A percentile compares a stretch with the other conserved stretches of the same genome.
Conservation (phyloP, 2,797 vertebrate genomes). For the Poecile montanus region DNA sequence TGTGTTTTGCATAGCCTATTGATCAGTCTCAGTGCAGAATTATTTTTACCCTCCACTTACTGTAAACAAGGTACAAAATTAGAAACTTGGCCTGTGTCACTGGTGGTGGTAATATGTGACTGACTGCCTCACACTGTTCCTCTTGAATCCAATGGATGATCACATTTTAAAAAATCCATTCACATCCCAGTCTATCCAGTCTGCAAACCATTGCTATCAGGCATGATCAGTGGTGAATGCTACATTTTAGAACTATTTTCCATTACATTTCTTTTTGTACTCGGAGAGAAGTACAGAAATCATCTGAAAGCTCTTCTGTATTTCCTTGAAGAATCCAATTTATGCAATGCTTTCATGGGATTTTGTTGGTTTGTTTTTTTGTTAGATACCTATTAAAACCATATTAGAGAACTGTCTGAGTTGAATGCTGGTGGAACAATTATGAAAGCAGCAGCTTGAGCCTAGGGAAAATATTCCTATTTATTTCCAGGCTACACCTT, state of each 20-base stretch:
- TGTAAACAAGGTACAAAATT: conserved; percentile 54
- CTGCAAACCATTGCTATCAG: neutral
- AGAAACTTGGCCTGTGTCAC: conserved; percentile 26
- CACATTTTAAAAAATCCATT: neutral
- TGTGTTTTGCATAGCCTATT: conserved; percentile 24
- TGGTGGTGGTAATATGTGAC: neutral
- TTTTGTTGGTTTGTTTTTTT: too few species aligned
- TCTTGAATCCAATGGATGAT: neutral
- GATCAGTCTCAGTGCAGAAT: conserved; percentile 14
- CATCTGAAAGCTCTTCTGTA: neutral
- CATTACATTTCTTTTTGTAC: neutral
- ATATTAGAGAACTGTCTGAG: neutral
- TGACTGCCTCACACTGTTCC: neutral
- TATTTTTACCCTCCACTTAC: neutral
- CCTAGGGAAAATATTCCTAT: neutral
- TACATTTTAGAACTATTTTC: neutral
- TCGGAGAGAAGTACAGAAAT: neutral
- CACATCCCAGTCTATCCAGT: neutral
- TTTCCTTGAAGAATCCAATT: neutral
- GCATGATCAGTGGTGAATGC: neutral
- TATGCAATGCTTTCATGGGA: neutral
- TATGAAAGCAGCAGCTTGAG: neutral
- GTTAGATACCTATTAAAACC: neutral
- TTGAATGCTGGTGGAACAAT: neutral
- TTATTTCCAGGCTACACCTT: neutral